A percentile compares a stretch with the other conserved stretches of the same genome.
Evolutionary conservation across 2,888 invertebrate species (phyloP).

Genomic region (Stenodema calcarata): DNA sequence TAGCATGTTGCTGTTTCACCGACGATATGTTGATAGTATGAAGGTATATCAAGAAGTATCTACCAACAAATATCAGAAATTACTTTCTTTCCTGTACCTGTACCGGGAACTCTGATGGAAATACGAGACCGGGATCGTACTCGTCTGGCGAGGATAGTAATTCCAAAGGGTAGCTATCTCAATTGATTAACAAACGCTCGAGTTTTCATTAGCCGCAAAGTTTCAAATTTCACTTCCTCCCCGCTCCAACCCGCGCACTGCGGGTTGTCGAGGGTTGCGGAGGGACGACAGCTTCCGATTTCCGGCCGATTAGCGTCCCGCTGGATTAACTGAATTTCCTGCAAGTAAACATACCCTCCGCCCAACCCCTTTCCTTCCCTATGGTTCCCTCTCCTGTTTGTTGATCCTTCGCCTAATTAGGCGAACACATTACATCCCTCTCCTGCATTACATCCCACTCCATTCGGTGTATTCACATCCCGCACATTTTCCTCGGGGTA

Average conservation of each 20-base stretch:
- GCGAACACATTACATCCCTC: not conserved
- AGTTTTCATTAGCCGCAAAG: not conserved
- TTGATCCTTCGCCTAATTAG: slow-evolving; percentile 29
- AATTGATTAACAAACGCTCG: not conserved
- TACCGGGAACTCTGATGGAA: not conserved
- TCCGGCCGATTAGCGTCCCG: slow-evolving; percentile 14
- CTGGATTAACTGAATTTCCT: slow-evolving; percentile 23
- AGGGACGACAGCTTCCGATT: not conserved
- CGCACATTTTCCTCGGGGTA: too few relatives aligned
- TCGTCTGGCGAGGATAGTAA: not conserved
- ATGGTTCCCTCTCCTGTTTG: slow-evolving; percentile 20
- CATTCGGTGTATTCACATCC: too few relatives aligned
- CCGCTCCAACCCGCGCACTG: not conserved
- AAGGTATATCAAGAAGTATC: too few relatives aligned
- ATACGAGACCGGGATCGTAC: not conserved
- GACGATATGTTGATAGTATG: too few relatives aligned
- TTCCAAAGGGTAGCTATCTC: not conserved
- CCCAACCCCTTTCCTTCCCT: not conserved
- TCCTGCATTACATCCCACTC: too few relatives aligned
- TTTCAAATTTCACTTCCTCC: not conserved
- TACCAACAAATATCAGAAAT: too few relatives aligned
- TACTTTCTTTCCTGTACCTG: not conserved
- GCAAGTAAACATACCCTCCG: slow-evolving; percentile 13
- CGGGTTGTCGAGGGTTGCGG: too few relatives aligned
- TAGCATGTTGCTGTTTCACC: too few relatives aligned